A percentile compares a stretch with the other conserved stretches of the same genome.
phyloP scores from a whole-genome alignment of 2,113 vertebrate species.

The Ibidorhyncha struthersii region DNA sequence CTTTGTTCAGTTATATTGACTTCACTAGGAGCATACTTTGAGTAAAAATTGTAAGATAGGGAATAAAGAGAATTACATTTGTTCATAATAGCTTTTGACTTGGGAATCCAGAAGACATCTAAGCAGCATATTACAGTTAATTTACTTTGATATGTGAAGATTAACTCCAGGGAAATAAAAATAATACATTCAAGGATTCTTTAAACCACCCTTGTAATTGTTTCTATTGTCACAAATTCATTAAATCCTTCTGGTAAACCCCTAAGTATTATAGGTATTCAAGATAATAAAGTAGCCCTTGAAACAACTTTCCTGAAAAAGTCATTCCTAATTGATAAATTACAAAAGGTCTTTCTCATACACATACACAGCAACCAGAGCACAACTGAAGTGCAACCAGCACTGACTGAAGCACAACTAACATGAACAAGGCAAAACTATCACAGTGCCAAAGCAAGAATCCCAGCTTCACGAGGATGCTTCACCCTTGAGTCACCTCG shows the following conservation, averaged over 20 bases:
- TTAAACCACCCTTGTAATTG: slow-evolving; percentile 18
- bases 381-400: neutral
- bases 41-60: neutral
- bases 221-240: slow-evolving; percentile 47
- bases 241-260: slow-evolving; percentile 32
- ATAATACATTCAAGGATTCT: slow-evolving; percentile 52
- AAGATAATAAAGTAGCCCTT: slow-evolving; percentile 19
- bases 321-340: slow-evolving; percentile 1
- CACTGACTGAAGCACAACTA: neutral
- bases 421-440: neutral
- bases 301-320: slow-evolving; percentile 29
- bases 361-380: neutral
- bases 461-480: neutral
- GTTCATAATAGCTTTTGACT: slow-evolving; percentile 53
- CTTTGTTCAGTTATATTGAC: neutral
- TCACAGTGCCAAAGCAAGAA: neutral
- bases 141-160: slow-evolving; percentile 56
- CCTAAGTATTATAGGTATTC: neutral
- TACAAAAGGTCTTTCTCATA: neutral
- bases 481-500: neutral
- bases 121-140: slow-evolving; percentile 47
- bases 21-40: neutral
- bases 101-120: slow-evolving; percentile 31
- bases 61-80: slow-evolving; percentile 25
- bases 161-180: slow-evolving; percentile 67